Evolutionary conservation across 2,888 invertebrate species (phyloP).

Genomic region (Lasioglossum malachurum): DNA sequence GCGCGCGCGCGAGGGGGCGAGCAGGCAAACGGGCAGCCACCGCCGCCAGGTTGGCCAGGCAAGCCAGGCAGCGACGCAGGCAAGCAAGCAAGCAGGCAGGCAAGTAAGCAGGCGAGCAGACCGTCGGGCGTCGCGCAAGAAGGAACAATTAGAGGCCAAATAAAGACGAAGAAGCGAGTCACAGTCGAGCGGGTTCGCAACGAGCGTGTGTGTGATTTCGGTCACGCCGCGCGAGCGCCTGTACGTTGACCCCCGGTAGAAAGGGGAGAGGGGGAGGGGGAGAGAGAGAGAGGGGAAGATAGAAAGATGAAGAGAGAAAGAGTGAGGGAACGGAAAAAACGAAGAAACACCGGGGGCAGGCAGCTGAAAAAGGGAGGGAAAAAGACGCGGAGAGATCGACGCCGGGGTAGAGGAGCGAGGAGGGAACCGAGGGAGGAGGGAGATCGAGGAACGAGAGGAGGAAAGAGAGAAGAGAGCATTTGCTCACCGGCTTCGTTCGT

Average conservation of each 20-base stretch:
- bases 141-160: conserved; percentile 81
- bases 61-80: background rate
- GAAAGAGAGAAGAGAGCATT: conserved; percentile 64
- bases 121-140: conserved; percentile 68
- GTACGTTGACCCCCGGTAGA: conserved; percentile 83
- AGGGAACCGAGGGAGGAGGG: conserved; percentile 14
- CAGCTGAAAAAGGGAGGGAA: conserved; percentile 59
- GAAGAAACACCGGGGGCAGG: conserved; percentile 51
- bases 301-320: too few species aligned
- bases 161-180: conserved; percentile 77
- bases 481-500: conserved; percentile 69
- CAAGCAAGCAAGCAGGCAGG: background rate
- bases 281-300: conserved; percentile 52
- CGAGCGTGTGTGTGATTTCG: conserved; percentile 84
- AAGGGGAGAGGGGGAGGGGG: conserved; percentile 61
- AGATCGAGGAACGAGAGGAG: conserved; percentile 33
- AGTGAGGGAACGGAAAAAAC: conserved; percentile 40
- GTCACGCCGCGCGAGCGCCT: conserved; percentile 82
- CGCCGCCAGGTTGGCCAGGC: background rate
- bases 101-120: conserved; percentile 53
- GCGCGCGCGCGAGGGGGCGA: background rate
- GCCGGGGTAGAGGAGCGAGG: conserved; percentile 13
- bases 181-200: conserved; percentile 82
- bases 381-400: conserved; percentile 48
- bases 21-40: background rate